phyloP scores from a whole-genome alignment of 2,888 invertebrate species.

The Lobophora halterata region DNA sequence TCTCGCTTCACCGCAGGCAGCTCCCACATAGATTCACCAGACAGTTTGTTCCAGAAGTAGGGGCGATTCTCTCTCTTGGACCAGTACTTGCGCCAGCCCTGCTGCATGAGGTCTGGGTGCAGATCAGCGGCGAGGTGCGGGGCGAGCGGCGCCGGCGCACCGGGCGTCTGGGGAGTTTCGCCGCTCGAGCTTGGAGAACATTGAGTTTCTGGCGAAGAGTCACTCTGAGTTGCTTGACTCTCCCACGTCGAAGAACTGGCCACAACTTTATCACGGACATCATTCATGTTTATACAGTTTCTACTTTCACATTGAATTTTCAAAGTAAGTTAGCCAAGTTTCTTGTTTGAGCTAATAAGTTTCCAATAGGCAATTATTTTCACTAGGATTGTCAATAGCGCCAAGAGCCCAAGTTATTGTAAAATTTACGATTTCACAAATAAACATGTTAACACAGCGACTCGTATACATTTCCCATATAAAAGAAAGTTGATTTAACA shows the following conservation, averaged over 20 bases:
- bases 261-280: slow-evolving; percentile 76
- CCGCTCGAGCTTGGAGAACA: slow-evolving; percentile 68
- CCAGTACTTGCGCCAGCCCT: slow-evolving; percentile 98
- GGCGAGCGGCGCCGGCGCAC: slow-evolving; percentile 77
- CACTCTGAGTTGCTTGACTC: slow-evolving; percentile 58
- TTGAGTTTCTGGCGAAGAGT: slow-evolving; percentile 70
- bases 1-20: slow-evolving; percentile 91
- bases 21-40: slow-evolving; percentile 98
- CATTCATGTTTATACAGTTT: slow-evolving; percentile 66
- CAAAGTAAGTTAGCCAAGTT: slow-evolving; percentile 20
- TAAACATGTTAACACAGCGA: slow-evolving; percentile 41
- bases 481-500: slow-evolving; percentile 22
- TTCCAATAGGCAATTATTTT: slow-evolving; percentile 58
- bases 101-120: slow-evolving; percentile 82
- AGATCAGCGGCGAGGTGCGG: slow-evolving; percentile 71
- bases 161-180: slow-evolving; percentile 80
- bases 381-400: slow-evolving; percentile 60
- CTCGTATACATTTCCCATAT: slow-evolving; percentile 29
- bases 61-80: slow-evolving; percentile 96
- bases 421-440: slow-evolving; percentile 41
- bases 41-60: slow-evolving; percentile 97
- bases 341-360: slow-evolving; percentile 44
- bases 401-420: slow-evolving; percentile 48
- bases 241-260: slow-evolving; percentile 75
- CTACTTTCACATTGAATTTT: slow-evolving; percentile 8